phyloP scores from a whole-genome alignment of 2,113 vertebrate species.

The Melozone crissalis region DNA sequence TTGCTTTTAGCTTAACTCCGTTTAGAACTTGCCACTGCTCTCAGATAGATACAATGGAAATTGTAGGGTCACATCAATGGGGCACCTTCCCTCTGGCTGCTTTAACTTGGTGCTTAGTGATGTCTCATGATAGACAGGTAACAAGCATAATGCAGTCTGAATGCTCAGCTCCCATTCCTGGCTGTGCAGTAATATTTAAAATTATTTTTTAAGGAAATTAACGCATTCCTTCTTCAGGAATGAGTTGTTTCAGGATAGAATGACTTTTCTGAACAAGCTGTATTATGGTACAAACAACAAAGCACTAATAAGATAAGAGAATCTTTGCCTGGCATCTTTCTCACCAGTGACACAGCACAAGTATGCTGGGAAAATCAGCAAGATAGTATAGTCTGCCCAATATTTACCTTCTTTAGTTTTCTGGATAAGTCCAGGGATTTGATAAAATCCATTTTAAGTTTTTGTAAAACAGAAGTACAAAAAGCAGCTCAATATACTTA shows the following conservation, averaged over 20 bases:
- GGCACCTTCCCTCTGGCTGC: not conserved
- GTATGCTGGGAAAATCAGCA: not conserved
- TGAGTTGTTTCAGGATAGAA: not conserved
- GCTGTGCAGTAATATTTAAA: not conserved
- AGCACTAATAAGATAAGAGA: not conserved
- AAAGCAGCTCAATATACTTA: not conserved
- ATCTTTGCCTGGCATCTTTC: not conserved
- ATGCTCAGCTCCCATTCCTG: not conserved
- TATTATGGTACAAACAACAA: not conserved
- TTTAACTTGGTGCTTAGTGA: not conserved
- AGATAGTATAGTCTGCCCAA: not conserved
- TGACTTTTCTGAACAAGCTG: not conserved
- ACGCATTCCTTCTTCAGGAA: not conserved
- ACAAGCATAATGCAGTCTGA: not conserved
- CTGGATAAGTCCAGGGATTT: not conserved
- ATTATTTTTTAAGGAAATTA: not conserved
- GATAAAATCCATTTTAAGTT: not conserved
- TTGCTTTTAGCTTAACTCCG: not conserved
- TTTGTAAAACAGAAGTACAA: not conserved
- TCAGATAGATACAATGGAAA: not conserved
- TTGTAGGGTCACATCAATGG: not conserved
- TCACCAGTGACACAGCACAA: not conserved
- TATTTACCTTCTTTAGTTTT: not conserved
- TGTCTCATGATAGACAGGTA: not conserved
- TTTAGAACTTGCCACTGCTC: not conserved